phyloP scores from a whole-genome alignment of 2,113 vertebrate species.

The Xenopus tropicalis region UCB_Xtro_10.0 CM004445.2:18076501-18077000 shows the following conservation, averaged over 20 bases:
- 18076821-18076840: no score
- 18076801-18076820: no score
- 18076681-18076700: background rate
- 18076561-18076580: constrained; percentile 24
- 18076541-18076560: constrained; percentile 32
- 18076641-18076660: background rate
- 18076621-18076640: constrained; percentile 7
- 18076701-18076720: background rate
- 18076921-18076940: no score
- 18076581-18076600: constrained; percentile 7
- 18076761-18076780: no score
- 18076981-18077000: no score
- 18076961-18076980: no score
- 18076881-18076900: no score
- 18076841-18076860: no score
- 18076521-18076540: constrained; percentile 15
- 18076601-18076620: constrained; percentile 1
- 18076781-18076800: no score
- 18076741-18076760: background rate
- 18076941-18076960: no score
- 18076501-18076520: constrained; percentile 20
- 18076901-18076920: no score
- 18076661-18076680: background rate
- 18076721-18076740: background rate
- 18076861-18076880: no score